phyloP scores from a whole-genome alignment of 2,113 vertebrate species.

The Pseudolaguvia tuberculata region DNA sequence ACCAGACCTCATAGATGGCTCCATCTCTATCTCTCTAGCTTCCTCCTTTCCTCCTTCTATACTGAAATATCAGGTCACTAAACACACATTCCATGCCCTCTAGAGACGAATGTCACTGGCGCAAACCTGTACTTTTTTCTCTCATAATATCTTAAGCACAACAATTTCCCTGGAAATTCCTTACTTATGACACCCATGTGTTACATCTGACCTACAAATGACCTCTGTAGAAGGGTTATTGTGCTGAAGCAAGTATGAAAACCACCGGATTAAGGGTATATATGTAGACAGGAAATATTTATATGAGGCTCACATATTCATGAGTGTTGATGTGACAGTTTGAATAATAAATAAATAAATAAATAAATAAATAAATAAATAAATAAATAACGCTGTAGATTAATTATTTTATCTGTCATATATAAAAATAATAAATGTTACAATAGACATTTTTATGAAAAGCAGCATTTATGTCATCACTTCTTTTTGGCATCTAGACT shows the following conservation, averaged over 20 bases:
- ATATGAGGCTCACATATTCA: not conserved
- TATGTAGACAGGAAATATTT: not conserved
- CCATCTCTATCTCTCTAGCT: slow-evolving; percentile 65
- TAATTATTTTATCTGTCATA: not conserved
- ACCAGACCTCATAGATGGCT: slow-evolving; percentile 70
- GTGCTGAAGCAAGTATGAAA: not conserved
- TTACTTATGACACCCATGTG: not conserved
- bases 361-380: not conserved
- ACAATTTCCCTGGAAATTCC: slow-evolving; percentile 14
- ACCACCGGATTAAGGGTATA: slow-evolving; percentile 13
- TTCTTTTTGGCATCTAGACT: not conserved
- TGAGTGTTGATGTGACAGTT: not conserved
- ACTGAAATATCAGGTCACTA: slow-evolving; percentile 44
- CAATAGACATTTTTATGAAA: not conserved
- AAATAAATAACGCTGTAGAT: not conserved
- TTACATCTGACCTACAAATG: slow-evolving; percentile 1
- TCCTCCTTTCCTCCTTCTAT: slow-evolving; percentile 59
- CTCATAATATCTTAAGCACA: slow-evolving; percentile 20
- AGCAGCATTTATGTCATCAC: not conserved
- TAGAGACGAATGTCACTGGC: slow-evolving; percentile 29
- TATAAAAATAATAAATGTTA: not conserved
- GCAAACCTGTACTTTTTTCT: slow-evolving; percentile 19
- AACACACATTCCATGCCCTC: slow-evolving; percentile 39
- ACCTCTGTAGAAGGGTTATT: not conserved
- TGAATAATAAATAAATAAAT: not conserved